Percentiles rank a stretch among this genome's conserved stretches.
phyloP scores from a whole-genome alignment of 2,888 invertebrate species.

The Cerastis leucographa region DNA sequence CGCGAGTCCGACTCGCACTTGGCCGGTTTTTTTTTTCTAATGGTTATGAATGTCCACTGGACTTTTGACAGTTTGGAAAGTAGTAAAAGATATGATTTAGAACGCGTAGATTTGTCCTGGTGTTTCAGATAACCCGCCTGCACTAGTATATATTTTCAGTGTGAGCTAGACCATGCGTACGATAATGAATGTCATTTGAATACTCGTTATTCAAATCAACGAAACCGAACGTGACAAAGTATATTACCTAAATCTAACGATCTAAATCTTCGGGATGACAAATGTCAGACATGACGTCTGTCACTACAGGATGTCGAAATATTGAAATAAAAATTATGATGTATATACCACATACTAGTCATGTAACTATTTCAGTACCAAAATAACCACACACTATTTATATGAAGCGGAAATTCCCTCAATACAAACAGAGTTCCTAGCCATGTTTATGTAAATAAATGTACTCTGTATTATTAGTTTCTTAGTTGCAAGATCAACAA shows the following conservation, averaged over 20 bases:
- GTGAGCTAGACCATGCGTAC: not conserved
- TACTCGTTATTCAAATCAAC: not conserved
- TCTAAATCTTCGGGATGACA: not conserved
- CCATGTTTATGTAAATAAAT: slow-evolving; percentile 41
- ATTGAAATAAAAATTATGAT: not conserved
- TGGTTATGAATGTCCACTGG: too few species aligned
- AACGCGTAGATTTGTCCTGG: not conserved
- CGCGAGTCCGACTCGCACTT: too few species aligned
- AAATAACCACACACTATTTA: slow-evolving; percentile 6
- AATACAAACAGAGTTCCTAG: slow-evolving; percentile 40
- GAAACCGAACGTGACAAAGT: not conserved
- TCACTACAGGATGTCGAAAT: too few species aligned
- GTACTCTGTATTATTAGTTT: slow-evolving; percentile 34
- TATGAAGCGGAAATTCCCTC: slow-evolving; percentile 26
- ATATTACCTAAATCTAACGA: not conserved
- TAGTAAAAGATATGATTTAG: not conserved
- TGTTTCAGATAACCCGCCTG: too few species aligned
- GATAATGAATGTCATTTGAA: not conserved
- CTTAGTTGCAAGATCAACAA: slow-evolving; percentile 15
- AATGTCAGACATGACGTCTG: not conserved
- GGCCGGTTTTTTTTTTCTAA: too few species aligned
- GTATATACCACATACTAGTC: not conserved
- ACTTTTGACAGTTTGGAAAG: too few species aligned
- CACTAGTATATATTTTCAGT: too few species aligned
- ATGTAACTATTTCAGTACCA: not conserved